phyloP scores from a whole-genome alignment of 92 coral and sea anemone species.

The Heteractis magnifica region DNA sequence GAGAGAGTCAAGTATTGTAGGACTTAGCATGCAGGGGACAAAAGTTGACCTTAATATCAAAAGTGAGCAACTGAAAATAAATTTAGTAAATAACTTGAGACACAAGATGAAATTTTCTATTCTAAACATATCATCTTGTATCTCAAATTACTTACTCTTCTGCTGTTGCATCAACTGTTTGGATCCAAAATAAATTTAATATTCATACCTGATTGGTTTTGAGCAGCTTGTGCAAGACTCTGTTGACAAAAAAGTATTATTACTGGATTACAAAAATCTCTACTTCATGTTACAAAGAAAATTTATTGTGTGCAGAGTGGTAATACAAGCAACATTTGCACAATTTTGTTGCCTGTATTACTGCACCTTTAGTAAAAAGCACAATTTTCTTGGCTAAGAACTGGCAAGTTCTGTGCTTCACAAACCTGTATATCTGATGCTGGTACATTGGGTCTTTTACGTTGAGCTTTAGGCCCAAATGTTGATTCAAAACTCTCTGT shows the following conservation, averaged over 20 bases:
- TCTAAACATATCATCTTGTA: too few species aligned
- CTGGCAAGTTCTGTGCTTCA: neutral
- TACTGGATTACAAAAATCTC: neutral
- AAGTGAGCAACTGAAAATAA: neutral
- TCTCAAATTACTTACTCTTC: neutral
- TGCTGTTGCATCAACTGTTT: too few species aligned
- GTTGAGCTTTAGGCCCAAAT: constrained; percentile 95
- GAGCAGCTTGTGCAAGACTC: constrained; percentile 76
- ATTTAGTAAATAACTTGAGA: neutral
- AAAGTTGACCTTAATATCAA: too few species aligned
- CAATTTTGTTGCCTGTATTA: too few species aligned
- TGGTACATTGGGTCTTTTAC: constrained; percentile 83
- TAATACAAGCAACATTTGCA: too few species aligned
- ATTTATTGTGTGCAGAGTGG: too few species aligned
- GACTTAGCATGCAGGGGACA: too few species aligned
- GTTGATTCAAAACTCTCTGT: constrained; percentile 90
- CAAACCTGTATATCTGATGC: constrained; percentile 78
- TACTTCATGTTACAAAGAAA: neutral
- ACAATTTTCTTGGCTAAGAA: neutral
- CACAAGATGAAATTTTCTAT: too few species aligned
- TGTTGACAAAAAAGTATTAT: constrained; percentile 10
- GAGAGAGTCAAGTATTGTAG: too few species aligned
- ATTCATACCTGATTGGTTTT: constrained; percentile 65
- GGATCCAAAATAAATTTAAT: neutral
- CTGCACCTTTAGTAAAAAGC: too few species aligned